These are phyloP conservation scores for Spermophilus dauricus DNA, from an alignment of 2,113 vertebrate species.

Conservation along the genomic window DNA sequence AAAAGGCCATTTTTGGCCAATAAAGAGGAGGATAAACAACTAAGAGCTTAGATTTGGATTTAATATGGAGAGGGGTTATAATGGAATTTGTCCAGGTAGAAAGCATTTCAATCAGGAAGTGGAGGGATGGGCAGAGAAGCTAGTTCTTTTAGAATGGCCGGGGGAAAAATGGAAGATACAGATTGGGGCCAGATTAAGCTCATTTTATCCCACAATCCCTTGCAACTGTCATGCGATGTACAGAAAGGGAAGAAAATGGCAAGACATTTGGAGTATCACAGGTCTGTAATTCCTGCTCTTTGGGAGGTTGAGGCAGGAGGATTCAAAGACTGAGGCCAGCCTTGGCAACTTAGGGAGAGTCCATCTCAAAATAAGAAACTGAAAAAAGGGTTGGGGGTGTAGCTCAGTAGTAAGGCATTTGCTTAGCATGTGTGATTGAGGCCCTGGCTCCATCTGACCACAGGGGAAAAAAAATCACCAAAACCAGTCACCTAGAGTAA, in stretches of 20 bases:
- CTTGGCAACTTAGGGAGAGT: too few relatives aligned
- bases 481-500: too few relatives aligned
- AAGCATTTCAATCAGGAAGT: background rate
- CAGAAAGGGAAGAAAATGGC: background rate
- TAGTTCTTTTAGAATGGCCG: background rate
- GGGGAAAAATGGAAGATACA: background rate
- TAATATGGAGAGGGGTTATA: background rate
- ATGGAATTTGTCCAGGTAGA: background rate
- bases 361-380: too few relatives aligned
- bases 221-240: background rate
- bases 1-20: background rate
- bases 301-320: too few relatives aligned
- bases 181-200: background rate
- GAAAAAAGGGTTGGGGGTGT: too few relatives aligned
- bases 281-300: too few relatives aligned
- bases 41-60: background rate
- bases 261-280: too few relatives aligned
- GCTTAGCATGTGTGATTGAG: too few relatives aligned
- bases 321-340: too few relatives aligned
- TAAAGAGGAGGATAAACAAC: background rate
- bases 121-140: background rate
- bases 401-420: too few relatives aligned
- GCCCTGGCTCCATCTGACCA: too few relatives aligned
- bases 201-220: background rate
- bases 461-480: too few relatives aligned